phyloP scores from a whole-genome alignment of 2,888 invertebrate species.

The Phanerotoma sp. region DNA sequence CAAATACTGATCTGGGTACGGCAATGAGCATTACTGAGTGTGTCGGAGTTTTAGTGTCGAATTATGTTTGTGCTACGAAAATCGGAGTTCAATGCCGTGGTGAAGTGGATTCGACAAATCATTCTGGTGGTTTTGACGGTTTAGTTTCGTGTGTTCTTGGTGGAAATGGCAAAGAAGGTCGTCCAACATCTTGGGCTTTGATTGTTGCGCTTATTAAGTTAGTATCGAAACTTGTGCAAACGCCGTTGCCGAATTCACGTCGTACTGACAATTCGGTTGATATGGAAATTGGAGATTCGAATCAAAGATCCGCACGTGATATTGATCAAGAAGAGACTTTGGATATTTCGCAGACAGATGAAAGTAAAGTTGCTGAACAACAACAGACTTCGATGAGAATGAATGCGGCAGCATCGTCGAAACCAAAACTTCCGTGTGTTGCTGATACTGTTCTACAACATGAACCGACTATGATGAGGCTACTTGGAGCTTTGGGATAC shows the following conservation, averaged over 20 bases:
- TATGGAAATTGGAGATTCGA: constrained; percentile 47
- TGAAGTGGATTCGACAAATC: constrained; percentile 56
- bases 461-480: constrained; percentile 77
- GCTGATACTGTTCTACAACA: constrained; percentile 80
- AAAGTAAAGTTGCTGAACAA: constrained; percentile 73
- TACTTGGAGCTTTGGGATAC: constrained; percentile 77
- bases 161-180: constrained; percentile 65
- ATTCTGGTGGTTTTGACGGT: constrained; percentile 69
- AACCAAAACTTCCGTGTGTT: constrained; percentile 64
- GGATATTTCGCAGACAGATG: constrained; percentile 73
- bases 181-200: constrained; percentile 70
- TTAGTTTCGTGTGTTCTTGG: constrained; percentile 75
- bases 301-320: constrained; percentile 32
- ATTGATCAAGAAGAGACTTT: constrained; percentile 42
- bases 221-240: constrained; percentile 65
- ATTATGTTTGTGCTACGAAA: constrained; percentile 49
- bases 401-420: constrained; percentile 36
- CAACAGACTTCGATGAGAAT: constrained; percentile 55
- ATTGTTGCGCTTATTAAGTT: constrained; percentile 72
- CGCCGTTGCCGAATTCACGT: constrained; percentile 60
- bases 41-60: constrained; percentile 61
- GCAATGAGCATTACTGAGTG: constrained; percentile 75
- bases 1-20: constrained; percentile 69
- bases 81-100: constrained; percentile 55
- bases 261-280: constrained; percentile 40